Percentiles rank a stretch among this genome's conserved stretches.
Evolutionary conservation across 2,797 vertebrate species (phyloP).

Genomic region (Gallinago nigripennis): DNA sequence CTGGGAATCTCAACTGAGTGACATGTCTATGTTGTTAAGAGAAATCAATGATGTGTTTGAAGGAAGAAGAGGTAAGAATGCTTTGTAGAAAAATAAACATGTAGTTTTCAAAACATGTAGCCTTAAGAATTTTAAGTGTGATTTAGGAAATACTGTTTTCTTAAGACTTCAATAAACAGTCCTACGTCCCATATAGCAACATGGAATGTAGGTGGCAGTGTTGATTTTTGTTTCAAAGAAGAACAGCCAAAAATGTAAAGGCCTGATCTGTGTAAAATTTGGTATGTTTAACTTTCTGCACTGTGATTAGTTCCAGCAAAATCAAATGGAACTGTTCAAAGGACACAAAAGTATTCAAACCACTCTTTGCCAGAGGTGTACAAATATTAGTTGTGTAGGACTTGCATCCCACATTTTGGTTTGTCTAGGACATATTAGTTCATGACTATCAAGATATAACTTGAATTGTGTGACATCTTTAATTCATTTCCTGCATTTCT

Average conservation of each 20-base stretch:
- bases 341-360: background rate
- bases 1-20: constrained; percentile 96
- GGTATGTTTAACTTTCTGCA: background rate
- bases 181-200: background rate
- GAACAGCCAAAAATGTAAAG: background rate
- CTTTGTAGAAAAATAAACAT: background rate
- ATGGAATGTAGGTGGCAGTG: background rate
- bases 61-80: constrained; percentile 89
- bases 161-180: background rate
- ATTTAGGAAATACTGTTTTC: background rate
- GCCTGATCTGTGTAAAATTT: background rate
- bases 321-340: background rate
- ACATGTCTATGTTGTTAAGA: constrained; percentile 90
- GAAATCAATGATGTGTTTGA: constrained; percentile 96
- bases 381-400: background rate
- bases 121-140: background rate
- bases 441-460: background rate
- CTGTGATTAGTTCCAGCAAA: background rate
- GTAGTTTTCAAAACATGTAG: background rate
- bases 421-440: background rate
- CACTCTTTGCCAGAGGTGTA: background rate
- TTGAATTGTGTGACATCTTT: background rate
- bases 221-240: background rate
- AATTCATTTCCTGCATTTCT: background rate
- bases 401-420: background rate